Percentiles rank a stretch among this genome's conserved stretches.
Evolutionary conservation across 1,140 invertebrate species (phyloP).

Genomic region (Sarcophaga peregrina): DNA sequence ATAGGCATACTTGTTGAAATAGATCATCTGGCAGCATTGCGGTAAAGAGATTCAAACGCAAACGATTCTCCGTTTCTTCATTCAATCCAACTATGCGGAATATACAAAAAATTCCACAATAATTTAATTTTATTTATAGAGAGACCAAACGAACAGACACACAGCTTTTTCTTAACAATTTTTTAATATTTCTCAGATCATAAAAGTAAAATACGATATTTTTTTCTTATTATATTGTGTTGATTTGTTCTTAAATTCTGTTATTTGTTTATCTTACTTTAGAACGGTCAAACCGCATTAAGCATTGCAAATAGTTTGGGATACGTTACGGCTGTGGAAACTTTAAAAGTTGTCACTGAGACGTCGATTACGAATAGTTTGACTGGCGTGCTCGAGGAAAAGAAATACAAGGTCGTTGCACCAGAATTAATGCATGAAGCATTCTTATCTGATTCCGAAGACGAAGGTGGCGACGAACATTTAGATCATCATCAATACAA

Average conservation of each 20-base stretch:
- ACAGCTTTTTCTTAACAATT: not conserved
- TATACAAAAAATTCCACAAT: not conserved
- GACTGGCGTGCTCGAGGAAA: conserved; percentile 72
- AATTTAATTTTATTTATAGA: not conserved
- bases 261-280: conserved; percentile 39
- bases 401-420: conserved; percentile 94
- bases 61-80: not conserved
- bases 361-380: conserved; percentile 80
- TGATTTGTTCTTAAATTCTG: conserved; percentile 9
- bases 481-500: conserved; percentile 64
- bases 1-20: too few relatives aligned
- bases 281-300: conserved; percentile 97
- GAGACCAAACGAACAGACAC: too few relatives aligned
- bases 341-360: conserved; percentile 96
- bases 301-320: conserved; percentile 95
- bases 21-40: not conserved
- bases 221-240: not conserved
- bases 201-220: not conserved
- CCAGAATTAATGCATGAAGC: conserved; percentile 99
- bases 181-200: not conserved
- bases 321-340: conserved; percentile 98
- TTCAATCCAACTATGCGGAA: not conserved
- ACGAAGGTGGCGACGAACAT: conserved; percentile 86
- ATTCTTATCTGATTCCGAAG: conserved; percentile 98
- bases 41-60: not conserved